phyloP scores from a whole-genome alignment of 2,113 vertebrate species.

The Aspidoscelis tigris region DNA sequence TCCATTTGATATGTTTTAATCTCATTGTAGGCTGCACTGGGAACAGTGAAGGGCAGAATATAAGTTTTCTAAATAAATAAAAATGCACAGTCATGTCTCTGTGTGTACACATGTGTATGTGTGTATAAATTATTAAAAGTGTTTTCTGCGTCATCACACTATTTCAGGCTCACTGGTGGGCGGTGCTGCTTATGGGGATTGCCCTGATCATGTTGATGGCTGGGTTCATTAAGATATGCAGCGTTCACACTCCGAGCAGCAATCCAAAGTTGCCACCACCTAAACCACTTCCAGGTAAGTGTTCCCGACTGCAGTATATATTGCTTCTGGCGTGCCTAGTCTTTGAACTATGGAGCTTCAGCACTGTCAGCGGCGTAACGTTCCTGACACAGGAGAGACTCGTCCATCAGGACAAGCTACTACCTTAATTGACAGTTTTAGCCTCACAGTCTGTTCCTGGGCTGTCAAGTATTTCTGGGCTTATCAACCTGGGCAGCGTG shows the following conservation, averaged over 20 bases:
- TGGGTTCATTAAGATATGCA: conserved; percentile 98
- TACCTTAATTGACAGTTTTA: background rate
- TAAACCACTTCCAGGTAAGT: conserved; percentile 94
- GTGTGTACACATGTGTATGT: no score
- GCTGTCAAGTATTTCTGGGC: background rate
- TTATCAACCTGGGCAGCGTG: background rate
- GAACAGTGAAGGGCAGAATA: no score
- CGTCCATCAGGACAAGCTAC: no score
- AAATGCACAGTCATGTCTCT: no score
- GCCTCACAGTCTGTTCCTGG: background rate
- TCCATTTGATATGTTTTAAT: no score
- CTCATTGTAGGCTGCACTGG: no score
- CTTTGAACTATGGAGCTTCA: background rate
- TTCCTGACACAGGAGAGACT: background rate
- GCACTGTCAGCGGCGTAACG: no score
- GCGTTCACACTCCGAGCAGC: conserved; percentile 97
- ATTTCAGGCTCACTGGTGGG: conserved; percentile 94
- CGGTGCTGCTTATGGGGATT: conserved; percentile 95
- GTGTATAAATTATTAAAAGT: no score
- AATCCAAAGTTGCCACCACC: conserved; percentile 96
- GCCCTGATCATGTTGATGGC: conserved; percentile 98
- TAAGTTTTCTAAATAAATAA: no score
- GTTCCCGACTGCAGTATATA: background rate
- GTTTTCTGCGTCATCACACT: background rate
- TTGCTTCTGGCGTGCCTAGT: background rate